These are phyloP conservation scores for Macrochelys suwanniensis DNA, from an alignment of 2,797 vertebrate species.

Conservation along the genomic window DNA sequence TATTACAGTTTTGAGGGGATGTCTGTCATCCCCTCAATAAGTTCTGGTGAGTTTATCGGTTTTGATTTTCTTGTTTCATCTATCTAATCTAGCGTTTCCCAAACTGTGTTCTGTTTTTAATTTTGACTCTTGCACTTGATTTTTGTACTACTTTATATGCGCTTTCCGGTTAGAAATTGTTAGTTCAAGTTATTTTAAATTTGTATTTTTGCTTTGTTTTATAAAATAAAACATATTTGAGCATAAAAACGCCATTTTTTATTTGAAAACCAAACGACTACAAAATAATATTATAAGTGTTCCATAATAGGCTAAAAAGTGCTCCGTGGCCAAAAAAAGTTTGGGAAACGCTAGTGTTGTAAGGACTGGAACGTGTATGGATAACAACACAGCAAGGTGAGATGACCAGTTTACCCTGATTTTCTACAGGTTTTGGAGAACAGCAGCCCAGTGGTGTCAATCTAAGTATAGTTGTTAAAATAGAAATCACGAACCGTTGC, in stretches of 20 bases:
- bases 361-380: neutral
- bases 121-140: no score
- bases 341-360: neutral
- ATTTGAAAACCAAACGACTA: no score
- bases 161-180: no score
- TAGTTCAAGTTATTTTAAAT: no score
- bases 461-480: neutral
- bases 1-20: neutral
- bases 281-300: no score
- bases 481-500: neutral
- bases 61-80: constrained; percentile 6
- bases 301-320: no score
- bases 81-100: neutral
- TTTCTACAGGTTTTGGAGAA: constrained; percentile 4
- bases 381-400: neutral
- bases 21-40: neutral
- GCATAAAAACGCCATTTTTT: no score
- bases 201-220: no score
- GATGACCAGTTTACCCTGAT: neutral
- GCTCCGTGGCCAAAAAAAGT: no score
- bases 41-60: neutral
- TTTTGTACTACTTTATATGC: no score
- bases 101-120: no score
- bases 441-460: neutral
- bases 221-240: no score